Evolutionary conservation across 2,797 vertebrate genomes (phyloP).

Genomic region (Hapalemur alaotrensis): DNA sequence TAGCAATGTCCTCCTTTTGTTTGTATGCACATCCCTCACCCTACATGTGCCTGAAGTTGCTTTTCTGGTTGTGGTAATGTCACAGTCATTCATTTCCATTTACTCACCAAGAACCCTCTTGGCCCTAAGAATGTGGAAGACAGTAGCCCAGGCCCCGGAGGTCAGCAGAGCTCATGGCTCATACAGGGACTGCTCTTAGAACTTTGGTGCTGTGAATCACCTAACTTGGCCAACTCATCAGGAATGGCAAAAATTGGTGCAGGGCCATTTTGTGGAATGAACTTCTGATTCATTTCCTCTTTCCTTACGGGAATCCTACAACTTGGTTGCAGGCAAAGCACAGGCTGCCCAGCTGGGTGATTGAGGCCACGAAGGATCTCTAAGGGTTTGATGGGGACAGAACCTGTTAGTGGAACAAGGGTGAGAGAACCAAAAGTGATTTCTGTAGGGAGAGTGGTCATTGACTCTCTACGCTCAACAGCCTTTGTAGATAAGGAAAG

Average conservation of each 20-base stretch:
- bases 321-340: not conserved
- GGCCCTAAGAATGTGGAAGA: not conserved
- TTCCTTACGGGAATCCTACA: not conserved
- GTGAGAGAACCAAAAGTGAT: not conserved
- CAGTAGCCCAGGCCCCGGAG: not conserved
- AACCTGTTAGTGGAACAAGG: not conserved
- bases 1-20: not conserved
- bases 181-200: not conserved
- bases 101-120: not conserved
- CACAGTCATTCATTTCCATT: not conserved
- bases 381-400: not conserved
- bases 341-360: not conserved
- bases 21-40: fast-evolving
- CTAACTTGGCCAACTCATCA: not conserved
- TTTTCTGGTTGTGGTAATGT: not conserved
- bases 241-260: not conserved
- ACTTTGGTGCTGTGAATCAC: not conserved
- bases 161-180: not conserved
- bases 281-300: not conserved
- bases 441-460: not conserved
- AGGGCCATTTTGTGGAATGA: not conserved
- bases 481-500: not conserved
- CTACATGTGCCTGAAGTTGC: not conserved
- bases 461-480: not conserved
- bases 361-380: not conserved